Base-by-base conservation (phyloP, 2,113 vertebrate species). In the Gymnogyps californianus region DNA sequence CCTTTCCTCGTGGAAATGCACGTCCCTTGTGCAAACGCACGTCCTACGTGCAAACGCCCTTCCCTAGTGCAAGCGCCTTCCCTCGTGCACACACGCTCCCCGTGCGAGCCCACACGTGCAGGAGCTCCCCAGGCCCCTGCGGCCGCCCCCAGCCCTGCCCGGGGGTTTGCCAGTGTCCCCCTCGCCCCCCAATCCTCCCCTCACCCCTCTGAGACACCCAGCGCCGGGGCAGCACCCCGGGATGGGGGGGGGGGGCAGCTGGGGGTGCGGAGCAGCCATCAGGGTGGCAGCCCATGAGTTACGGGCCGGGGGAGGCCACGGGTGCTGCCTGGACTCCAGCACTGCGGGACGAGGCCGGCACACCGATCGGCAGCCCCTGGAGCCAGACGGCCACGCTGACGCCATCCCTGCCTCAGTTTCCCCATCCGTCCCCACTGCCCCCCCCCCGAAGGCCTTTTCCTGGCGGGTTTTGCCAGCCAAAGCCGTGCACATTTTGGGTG, bases 221-320 rank as follows among this genome's bases (percentile, higher is more conserved):
- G 34, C 7, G 5, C 61, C 0, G 0, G 44, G 58, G 36, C 38
- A 65, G 77, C 47, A 16, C 54, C 47, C 46, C 0, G 1, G 51
- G 74, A 5, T 44, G 11, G 58, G 25, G 54, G 20, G 12, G 55
- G 22, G 52, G 24, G 11, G 6, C 21, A 11, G 47, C 28, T 5
- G 28, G 34, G 65, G 40, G 29, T 34, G 52, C 4, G 3, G n/a
- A 32, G 29, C 31, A 34, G 57, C 25, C 15, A 7, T 2, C 5
- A n/a, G 28, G n/a, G 17, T 9, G 16, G 13, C 59, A 89, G 46
- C 57, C 83, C 22, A 0, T 16, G 83, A 44, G 11, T 44, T 31
- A 31, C 5, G 28, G 64, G 10, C 10, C 28, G 54, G 61, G 19
- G 47, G 36, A 21, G 40, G 32, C 16, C 38, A 36, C 17, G 4